Evolutionary conservation across 1,140 invertebrate species (phyloP).

Genomic region (Bombus cullumanus): DNA sequence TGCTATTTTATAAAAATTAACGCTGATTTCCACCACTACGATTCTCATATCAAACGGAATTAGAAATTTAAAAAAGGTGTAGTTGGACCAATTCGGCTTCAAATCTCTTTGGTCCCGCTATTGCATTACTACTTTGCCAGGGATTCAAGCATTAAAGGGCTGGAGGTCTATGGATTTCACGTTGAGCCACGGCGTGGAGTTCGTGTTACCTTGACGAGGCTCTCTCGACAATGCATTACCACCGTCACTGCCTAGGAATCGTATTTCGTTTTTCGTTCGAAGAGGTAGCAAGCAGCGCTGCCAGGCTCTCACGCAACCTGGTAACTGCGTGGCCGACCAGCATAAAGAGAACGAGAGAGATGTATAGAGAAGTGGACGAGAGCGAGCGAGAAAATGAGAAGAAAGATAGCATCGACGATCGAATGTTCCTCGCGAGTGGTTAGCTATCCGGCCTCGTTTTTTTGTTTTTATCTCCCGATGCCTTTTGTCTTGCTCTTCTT

Average conservation of each 20-base stretch:
- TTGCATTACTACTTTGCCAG: not conserved
- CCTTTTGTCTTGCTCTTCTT: conserved; percentile 34
- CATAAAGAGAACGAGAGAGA: not conserved
- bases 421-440: conserved; percentile 37
- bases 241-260: conserved; percentile 31
- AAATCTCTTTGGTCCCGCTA: not conserved
- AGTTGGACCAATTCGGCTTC: not conserved
- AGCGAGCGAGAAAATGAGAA: not conserved
- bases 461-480: conserved; percentile 27
- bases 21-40: too few species aligned
- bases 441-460: conserved; percentile 30
- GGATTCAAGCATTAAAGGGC: conserved; percentile 9
- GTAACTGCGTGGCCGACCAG: not conserved
- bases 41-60: too few species aligned
- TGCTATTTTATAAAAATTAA: too few species aligned
- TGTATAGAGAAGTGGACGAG: not conserved
- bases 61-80: not conserved
- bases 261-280: conserved; percentile 47
- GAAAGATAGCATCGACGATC: conserved; percentile 33
- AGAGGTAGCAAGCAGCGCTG: not conserved
- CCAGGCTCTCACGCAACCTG: conserved; percentile 29
- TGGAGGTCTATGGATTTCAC: conserved; percentile 37
- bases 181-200: not conserved
- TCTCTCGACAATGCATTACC: conserved; percentile 47
- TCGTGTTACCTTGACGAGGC: conserved; percentile 46